Conservation (phyloP, 2,797 vertebrate species). For the Peromyscus melanophrys region DNA sequence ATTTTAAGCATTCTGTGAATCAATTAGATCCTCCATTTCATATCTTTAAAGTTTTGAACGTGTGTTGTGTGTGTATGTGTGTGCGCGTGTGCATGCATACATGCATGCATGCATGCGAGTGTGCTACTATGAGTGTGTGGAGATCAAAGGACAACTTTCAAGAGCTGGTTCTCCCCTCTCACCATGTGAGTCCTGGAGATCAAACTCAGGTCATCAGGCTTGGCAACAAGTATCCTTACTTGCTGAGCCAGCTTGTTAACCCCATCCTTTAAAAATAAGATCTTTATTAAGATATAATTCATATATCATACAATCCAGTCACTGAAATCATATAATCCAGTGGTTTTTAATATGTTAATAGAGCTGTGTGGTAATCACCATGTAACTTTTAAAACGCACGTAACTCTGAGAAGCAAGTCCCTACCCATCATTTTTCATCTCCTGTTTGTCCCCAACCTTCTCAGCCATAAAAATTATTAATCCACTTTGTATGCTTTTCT, state of each 20-base stretch:
- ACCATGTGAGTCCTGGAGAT: neutral
- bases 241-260: neutral
- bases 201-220: neutral
- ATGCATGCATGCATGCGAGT: neutral
- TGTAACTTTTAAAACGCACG: neutral
- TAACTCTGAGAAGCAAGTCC: slow-evolving; percentile 10
- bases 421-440: neutral
- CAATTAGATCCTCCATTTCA: neutral
- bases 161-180: neutral
- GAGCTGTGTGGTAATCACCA: neutral
- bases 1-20: neutral
- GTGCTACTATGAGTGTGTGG: neutral
- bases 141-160: neutral
- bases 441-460: neutral
- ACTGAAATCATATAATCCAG: slow-evolving; percentile 26
- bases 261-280: neutral
- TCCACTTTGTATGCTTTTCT: neutral
- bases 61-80: too few species aligned
- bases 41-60: neutral
- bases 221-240: neutral
- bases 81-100: rapidly evolving
- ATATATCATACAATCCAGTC: neutral
- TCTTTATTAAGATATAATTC: neutral
- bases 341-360: neutral
- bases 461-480: neutral